Conservation (phyloP, 2,113 vertebrate species). For the Noturus placidus region DNA sequence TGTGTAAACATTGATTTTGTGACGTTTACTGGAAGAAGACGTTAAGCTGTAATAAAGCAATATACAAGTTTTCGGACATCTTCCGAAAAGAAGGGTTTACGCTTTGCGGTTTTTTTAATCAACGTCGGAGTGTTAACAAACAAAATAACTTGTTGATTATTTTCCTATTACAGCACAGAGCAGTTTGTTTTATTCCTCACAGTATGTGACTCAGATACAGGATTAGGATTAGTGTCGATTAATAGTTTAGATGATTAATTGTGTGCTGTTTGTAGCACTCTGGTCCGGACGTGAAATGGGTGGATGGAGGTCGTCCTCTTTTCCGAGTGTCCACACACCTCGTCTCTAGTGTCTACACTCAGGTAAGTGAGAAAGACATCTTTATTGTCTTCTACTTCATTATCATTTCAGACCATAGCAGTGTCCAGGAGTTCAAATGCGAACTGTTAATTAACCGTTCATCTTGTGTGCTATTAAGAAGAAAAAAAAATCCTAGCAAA, state of each 20-base stretch:
- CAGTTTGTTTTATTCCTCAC: not conserved
- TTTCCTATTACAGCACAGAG: not conserved
- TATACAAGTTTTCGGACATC: too few species aligned
- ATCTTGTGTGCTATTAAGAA: not conserved
- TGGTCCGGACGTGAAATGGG: conserved; percentile 92
- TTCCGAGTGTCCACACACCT: conserved; percentile 92
- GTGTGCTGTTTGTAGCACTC: conserved; percentile 74
- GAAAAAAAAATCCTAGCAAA: not conserved
- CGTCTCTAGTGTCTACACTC: conserved; percentile 94
- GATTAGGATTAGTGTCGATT: not conserved
- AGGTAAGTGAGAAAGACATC: conserved; percentile 70
- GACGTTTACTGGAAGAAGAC: too few species aligned
- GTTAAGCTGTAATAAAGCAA: too few species aligned
- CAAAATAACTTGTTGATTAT: not conserved
- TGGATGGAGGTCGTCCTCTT: conserved; percentile 90
- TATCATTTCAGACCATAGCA: not conserved
- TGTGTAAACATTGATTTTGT: too few species aligned
- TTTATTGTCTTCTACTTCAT: not conserved
- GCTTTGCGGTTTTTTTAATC: not conserved
- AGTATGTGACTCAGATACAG: not conserved
- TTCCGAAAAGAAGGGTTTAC: too few species aligned
- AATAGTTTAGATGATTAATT: not conserved
- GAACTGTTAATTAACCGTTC: not conserved
- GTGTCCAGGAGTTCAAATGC: not conserved
- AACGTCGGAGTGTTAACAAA: not conserved